A percentile compares a stretch with the other conserved stretches of the same genome.
These are phyloP conservation scores for Cephus sareptanus DNA, from an alignment of 2,888 invertebrate genomes.

Conservation along the genomic window DNA sequence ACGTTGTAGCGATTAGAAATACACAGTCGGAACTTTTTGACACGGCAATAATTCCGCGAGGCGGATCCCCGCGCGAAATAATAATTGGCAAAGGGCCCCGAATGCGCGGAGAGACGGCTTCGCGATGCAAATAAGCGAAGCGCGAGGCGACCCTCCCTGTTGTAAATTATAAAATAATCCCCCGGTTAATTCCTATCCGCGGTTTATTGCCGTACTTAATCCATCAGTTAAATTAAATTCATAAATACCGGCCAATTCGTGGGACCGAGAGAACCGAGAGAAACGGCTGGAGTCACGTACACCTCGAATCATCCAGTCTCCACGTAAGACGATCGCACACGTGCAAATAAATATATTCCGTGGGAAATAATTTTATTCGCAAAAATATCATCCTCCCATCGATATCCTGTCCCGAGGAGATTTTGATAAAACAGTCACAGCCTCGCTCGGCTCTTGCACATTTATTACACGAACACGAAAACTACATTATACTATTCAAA, in stretches of 20 bases:
- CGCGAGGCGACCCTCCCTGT: slow-evolving; percentile 45
- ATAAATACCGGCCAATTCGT: slow-evolving; percentile 42
- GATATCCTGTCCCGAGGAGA: neutral
- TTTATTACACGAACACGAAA: slow-evolving; percentile 47
- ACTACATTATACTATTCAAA: slow-evolving; percentile 61
- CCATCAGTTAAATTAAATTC: slow-evolving; percentile 55
- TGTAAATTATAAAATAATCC: slow-evolving; percentile 62
- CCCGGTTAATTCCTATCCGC: slow-evolving; percentile 56
- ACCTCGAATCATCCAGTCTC: neutral
- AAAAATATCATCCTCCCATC: neutral
- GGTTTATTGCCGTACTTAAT: slow-evolving; percentile 53
- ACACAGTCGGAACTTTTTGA: neutral
- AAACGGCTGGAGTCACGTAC: neutral
- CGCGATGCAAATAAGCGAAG: slow-evolving; percentile 49
- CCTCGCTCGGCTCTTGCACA: neutral
- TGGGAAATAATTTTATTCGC: neutral
- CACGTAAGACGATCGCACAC: neutral
- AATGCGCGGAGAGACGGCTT: slow-evolving; percentile 28
- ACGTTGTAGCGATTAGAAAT: neutral
- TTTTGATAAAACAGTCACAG: neutral
- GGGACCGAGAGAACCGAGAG: neutral
- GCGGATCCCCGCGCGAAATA: slow-evolving; percentile 43
- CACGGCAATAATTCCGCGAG: neutral
- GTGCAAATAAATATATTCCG: neutral
- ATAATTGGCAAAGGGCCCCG: slow-evolving; percentile 45